Evolutionary conservation across 2,888 invertebrate species (phyloP).

Genomic region (Euplexia lucipara): DNA sequence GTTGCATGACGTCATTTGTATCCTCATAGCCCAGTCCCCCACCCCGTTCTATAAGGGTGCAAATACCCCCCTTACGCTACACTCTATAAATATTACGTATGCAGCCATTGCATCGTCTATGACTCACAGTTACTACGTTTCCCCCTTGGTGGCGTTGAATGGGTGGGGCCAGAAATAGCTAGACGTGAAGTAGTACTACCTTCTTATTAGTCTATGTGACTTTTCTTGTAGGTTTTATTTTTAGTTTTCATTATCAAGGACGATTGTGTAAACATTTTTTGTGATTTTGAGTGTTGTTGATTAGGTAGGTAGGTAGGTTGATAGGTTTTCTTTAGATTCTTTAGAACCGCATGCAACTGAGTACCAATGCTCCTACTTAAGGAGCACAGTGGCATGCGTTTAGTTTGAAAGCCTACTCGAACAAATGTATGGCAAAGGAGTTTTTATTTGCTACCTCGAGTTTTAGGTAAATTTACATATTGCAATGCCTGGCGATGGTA

Average conservation of each 20-base stretch:
- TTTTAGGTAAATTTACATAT: no score
- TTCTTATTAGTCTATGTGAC: background rate
- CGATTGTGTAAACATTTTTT: no score
- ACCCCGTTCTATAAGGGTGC: slow-evolving; percentile 28
- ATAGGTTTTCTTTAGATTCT: no score
- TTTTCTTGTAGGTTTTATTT: slow-evolving; percentile 1
- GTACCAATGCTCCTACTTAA: no score
- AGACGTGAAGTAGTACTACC: background rate
- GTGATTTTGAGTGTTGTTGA: no score
- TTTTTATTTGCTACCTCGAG: no score
- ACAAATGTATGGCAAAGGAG: no score
- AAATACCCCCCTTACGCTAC: slow-evolving; percentile 34
- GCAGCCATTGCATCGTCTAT: slow-evolving; percentile 42
- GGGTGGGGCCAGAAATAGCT: slow-evolving; percentile 27
- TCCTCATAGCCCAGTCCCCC: slow-evolving; percentile 18
- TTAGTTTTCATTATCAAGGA: background rate
- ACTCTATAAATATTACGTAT: slow-evolving; percentile 36
- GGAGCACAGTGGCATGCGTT: no score
- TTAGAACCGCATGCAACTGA: no score
- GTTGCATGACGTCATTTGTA: slow-evolving; percentile 12
- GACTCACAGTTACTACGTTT: slow-evolving; percentile 35
- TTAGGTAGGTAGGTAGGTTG: no score
- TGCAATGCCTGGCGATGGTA: no score
- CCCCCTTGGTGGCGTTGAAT: slow-evolving; percentile 2
- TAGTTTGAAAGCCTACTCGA: no score